These are phyloP conservation scores for Drosophila elegans DNA, from an alignment of 1,140 invertebrate species.

Conservation along the genomic window DNA sequence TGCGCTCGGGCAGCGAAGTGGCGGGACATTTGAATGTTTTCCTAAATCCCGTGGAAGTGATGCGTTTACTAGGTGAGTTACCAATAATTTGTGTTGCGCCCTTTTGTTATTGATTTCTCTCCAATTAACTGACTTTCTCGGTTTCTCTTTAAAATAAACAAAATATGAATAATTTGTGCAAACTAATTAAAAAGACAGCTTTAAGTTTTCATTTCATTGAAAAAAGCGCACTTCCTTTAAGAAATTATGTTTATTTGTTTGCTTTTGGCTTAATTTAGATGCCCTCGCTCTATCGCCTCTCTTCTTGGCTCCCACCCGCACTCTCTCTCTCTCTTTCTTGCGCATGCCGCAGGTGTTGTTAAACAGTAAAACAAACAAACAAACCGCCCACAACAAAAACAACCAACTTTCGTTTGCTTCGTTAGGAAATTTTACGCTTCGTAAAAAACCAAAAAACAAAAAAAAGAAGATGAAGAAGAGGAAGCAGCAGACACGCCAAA, in stretches of 20 bases:
- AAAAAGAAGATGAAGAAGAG: slow-evolving; percentile 26
- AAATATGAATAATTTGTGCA: slow-evolving; percentile 49
- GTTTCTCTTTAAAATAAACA: slow-evolving; percentile 26
- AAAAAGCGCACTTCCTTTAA: slow-evolving; percentile 27
- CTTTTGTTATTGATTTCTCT: slow-evolving; percentile 71
- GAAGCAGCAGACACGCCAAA: slow-evolving; percentile 31
- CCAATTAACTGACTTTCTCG: not conserved
- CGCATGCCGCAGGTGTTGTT: slow-evolving; percentile 76
- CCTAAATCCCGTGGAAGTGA: slow-evolving; percentile 84
- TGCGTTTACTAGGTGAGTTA: slow-evolving; percentile 84
- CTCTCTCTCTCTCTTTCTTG: slow-evolving; percentile 9
- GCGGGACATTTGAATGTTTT: slow-evolving; percentile 84
- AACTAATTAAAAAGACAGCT: slow-evolving; percentile 52
- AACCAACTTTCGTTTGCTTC: slow-evolving; percentile 76
- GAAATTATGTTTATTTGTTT: slow-evolving; percentile 73
- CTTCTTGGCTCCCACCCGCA: not conserved
- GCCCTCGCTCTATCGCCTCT: slow-evolving; percentile 15
- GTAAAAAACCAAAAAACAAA: slow-evolving; percentile 49
- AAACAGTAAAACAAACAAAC: slow-evolving; percentile 80
- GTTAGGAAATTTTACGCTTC: slow-evolving; percentile 81
- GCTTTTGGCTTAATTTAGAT: slow-evolving; percentile 73
- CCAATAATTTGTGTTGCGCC: slow-evolving; percentile 10
- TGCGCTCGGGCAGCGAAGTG: slow-evolving; percentile 45
- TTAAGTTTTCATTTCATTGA: slow-evolving; percentile 34
- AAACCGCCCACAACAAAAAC: slow-evolving; percentile 59